phyloP scores from a whole-genome alignment of 2,113 vertebrate species.

The Tyrannus savana region DNA sequence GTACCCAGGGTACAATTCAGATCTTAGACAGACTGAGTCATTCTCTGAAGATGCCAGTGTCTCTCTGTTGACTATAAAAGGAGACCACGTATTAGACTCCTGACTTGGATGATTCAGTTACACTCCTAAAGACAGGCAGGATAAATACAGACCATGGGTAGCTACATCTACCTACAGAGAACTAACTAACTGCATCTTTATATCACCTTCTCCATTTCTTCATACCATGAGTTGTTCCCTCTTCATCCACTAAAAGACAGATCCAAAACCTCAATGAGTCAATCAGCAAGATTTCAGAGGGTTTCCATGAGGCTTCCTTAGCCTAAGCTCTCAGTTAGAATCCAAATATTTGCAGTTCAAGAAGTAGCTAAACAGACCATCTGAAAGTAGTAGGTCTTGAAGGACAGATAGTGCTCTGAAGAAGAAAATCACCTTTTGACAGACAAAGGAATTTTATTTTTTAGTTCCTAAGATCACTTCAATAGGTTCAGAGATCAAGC shows the following conservation, averaged over 20 bases:
- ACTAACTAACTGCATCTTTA: not conserved
- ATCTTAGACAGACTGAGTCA: not conserved
- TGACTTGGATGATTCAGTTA: not conserved
- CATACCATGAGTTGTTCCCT: not conserved
- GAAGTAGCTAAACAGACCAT: not conserved
- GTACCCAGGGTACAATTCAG: not conserved
- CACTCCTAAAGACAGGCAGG: not conserved
- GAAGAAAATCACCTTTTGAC: not conserved
- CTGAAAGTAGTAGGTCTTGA: not conserved
- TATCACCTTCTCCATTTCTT: not conserved
- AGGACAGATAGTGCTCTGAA: conserved; percentile 1
- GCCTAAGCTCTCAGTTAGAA: not conserved
- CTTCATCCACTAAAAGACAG: not conserved
- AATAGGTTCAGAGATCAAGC: conserved; percentile 46
- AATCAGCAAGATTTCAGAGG: not conserved
- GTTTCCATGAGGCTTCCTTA: not conserved
- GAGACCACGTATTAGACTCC: not conserved
- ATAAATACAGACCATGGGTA: not conserved
- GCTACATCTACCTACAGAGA: not conserved
- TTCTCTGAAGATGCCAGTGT: not conserved
- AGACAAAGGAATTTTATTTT: not conserved
- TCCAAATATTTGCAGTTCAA: not conserved
- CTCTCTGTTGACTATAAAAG: not conserved
- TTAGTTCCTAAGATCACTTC: conserved; percentile 25
- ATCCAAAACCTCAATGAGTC: not conserved